Evolutionary conservation across 1,140 invertebrate species (phyloP).

Genomic region (Tenebrio molitor): DNA sequence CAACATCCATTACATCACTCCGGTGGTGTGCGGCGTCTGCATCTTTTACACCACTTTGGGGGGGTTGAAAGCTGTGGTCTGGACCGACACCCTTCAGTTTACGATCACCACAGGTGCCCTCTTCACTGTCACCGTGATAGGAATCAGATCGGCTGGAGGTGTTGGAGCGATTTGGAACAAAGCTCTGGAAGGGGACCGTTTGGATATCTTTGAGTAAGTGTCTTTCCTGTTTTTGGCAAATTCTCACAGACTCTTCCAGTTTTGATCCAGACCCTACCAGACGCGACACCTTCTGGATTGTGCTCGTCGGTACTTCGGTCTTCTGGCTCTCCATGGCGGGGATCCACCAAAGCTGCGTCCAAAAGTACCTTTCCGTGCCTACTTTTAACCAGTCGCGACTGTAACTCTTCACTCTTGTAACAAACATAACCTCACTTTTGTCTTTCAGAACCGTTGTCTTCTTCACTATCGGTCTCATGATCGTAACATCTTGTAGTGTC

Average conservation of each 20-base stretch:
- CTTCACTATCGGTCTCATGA: conserved; percentile 66
- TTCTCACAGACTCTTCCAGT: conserved; percentile 69
- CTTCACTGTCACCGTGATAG: conserved; percentile 74
- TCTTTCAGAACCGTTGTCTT: conserved; percentile 63
- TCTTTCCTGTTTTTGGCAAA: not conserved
- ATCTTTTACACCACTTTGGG: conserved; percentile 86
- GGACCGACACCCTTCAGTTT: conserved; percentile 80
- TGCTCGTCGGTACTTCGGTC: conserved; percentile 71
- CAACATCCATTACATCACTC: conserved; percentile 74
- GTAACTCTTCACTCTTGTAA: conserved; percentile 68
- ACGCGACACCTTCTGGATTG: conserved; percentile 73
- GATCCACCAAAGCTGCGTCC: conserved; percentile 73
- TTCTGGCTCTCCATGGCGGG: conserved; percentile 72
- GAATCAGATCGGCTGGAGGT: conserved; percentile 76
- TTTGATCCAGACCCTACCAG: conserved; percentile 70
- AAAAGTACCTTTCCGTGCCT: conserved; percentile 72
- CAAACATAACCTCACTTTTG: too few species aligned
- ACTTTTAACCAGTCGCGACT: conserved; percentile 68
- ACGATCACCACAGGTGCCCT: conserved; percentile 77
- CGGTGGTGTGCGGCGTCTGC: conserved; percentile 79
- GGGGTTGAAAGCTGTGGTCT: conserved; percentile 81
- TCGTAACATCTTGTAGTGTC: conserved; percentile 67
- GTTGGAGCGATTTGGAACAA: conserved; percentile 68
- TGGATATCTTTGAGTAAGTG: conserved; percentile 62
- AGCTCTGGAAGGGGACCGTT: conserved; percentile 68